phyloP scores from a whole-genome alignment of 2,888 invertebrate species.

The Zelleria hepariella region DNA sequence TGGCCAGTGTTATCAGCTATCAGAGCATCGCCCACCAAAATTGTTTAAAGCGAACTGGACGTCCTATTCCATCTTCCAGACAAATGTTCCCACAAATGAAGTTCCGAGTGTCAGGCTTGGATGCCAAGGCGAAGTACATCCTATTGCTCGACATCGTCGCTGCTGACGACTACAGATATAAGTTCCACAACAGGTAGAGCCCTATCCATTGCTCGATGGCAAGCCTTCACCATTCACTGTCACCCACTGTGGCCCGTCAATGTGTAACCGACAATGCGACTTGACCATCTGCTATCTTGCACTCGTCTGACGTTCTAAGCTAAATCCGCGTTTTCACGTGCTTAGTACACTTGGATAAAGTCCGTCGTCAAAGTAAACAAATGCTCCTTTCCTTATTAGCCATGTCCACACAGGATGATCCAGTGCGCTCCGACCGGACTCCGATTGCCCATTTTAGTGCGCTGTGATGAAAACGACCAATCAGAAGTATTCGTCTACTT shows the following conservation, averaged over 20 bases:
- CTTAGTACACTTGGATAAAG: no score
- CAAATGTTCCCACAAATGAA: conserved; percentile 99
- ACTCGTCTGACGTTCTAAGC: not conserved
- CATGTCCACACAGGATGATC: no score
- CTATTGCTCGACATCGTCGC: conserved; percentile 98
- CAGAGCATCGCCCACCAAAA: not conserved
- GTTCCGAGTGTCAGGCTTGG: conserved; percentile 97
- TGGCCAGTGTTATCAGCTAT: no score
- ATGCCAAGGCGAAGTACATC: conserved; percentile 99
- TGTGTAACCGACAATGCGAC: conserved; percentile 15
- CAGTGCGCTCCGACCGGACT: no score
- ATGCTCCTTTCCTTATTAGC: no score
- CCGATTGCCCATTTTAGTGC: no score
- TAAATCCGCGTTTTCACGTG: no score
- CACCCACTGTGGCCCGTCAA: conserved; percentile 20
- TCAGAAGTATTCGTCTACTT: no score
- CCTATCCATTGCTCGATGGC: conserved; percentile 15
- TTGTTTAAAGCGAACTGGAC: not conserved
- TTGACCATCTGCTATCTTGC: not conserved
- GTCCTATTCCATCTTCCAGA: conserved; percentile 76
- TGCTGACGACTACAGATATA: conserved; percentile 98
- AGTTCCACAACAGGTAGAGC: conserved; percentile 92
- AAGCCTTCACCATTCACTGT: conserved; percentile 9
- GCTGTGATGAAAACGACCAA: no score
- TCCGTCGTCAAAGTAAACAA: no score